phyloP scores from a whole-genome alignment of 1,140 invertebrate genomes.

The Drosophila bifasciata region DNA sequence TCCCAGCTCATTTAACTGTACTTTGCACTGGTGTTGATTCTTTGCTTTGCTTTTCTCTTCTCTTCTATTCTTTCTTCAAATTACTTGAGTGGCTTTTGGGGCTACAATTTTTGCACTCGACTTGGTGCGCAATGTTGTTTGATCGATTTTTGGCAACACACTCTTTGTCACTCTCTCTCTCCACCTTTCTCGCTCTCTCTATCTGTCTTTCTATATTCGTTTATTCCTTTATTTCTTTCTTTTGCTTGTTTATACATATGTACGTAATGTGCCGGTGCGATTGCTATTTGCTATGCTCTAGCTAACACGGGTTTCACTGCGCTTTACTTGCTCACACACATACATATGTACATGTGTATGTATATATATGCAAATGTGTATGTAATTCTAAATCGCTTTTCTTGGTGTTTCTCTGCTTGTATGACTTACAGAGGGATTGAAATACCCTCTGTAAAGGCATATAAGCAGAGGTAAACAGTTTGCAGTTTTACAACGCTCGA shows the following conservation, averaged over 20 bases:
- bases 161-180: constrained; percentile 6
- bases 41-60: constrained; percentile 30
- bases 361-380: too few species aligned
- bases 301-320: constrained; percentile 50
- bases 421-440: constrained; percentile 2
- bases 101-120: too few species aligned
- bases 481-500: too few species aligned
- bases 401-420: constrained; percentile 1
- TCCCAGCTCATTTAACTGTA: constrained; percentile 52
- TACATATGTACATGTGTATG: not conserved
- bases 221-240: constrained; percentile 29
- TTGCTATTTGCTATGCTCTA: constrained; percentile 45
- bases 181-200: not conserved
- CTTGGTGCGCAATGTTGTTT: constrained; percentile 44
- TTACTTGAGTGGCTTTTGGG: constrained; percentile 20
- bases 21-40: constrained; percentile 45
- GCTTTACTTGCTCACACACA: constrained; percentile 5
- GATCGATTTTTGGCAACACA: constrained; percentile 63
- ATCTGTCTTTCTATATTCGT: not conserved
- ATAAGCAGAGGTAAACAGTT: too few species aligned
- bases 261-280: constrained; percentile 53
- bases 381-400: constrained; percentile 27
- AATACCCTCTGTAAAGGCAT: too few species aligned
- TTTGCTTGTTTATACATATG: constrained; percentile 61
- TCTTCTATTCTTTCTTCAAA: constrained; percentile 18